Base-by-base conservation (phyloP, 2,113 vertebrate species). In the Misgurnus anguillicaudatus region DNA sequence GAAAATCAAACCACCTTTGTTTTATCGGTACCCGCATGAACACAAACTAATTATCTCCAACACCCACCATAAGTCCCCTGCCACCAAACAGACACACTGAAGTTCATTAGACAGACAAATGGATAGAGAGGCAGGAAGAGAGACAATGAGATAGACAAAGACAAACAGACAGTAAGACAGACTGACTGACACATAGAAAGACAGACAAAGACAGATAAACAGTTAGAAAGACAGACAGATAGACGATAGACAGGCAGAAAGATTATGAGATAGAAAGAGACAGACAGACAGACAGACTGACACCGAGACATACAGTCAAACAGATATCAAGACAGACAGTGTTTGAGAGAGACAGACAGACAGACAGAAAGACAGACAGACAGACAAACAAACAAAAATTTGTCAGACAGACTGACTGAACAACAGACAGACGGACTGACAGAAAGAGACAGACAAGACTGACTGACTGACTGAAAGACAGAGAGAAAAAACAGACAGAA, bases 81-180 rank as follows among this genome's bases (percentile, higher is more conserved):
- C 39, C 9, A 36, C 0, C 48, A 55, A 14, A 70, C 53, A 58
- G 53, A 60, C 24, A 24, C 38, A 60, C 38, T 72, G 69, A 17
- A 72, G 53, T 41, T 58, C 38, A 72, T 58, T 42, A 58, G 31
- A 42, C 6, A 42, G 9, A 70, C 24, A 69, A 21, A 17, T 0
- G 48, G 13, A 31, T 0, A 14, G 41, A 42, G 0, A 42, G 38
- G 2, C 0, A 11, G 63, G 41, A 0, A 19, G 63, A 65, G 0
- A 19, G 63, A 65, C 0, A 5, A 0, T 10, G 0, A 19, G 39
- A 65, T 0, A n/a, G 0, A 1, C 10, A 45, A 0, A 3, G n/a
- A 45, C 0, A n/a, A 39, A 42, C 3, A 11, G 63, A 65, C 1
- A 6, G 17, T 19, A 0, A 6, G n/a, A 42, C 0, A 13, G 17